These are phyloP conservation scores for Takifugu rubripes DNA, from an alignment of 2,797 vertebrate genomes.

Conservation along the genomic window DNA sequence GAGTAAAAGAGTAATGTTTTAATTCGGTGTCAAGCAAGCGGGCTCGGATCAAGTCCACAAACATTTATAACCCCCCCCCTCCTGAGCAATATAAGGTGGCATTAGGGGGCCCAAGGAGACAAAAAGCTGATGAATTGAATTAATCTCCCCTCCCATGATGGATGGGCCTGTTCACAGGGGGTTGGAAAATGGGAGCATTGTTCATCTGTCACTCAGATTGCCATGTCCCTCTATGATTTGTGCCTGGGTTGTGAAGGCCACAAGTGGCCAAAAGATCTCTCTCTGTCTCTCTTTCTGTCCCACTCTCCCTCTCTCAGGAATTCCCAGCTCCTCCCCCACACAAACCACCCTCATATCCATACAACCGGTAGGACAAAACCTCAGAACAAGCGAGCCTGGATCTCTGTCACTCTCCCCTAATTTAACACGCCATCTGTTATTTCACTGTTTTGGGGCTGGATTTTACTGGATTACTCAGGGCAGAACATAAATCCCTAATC, in stretches of 20 bases:
- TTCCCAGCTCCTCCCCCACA: slow-evolving; percentile 51
- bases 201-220: slow-evolving; percentile 81
- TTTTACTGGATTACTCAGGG: too few species aligned
- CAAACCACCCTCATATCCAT: slow-evolving; percentile 39
- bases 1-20: slow-evolving; percentile 73
- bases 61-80: slow-evolving; percentile 70
- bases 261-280: slow-evolving; percentile 76
- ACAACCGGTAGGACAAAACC: slow-evolving; percentile 43
- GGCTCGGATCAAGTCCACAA: slow-evolving; percentile 70
- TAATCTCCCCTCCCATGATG: slow-evolving; percentile 75
- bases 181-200: slow-evolving; percentile 75
- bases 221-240: slow-evolving; percentile 77
- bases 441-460: slow-evolving; percentile 7
- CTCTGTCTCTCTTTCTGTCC: slow-evolving; percentile 35
- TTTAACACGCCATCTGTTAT: slow-evolving; percentile 8
- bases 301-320: slow-evolving; percentile 18
- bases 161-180: slow-evolving; percentile 78
- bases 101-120: slow-evolving; percentile 77
- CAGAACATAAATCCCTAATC: neutral
- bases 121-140: slow-evolving; percentile 81
- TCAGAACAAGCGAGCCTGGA: slow-evolving; percentile 19
- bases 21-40: slow-evolving; percentile 66
- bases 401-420: slow-evolving; percentile 19
- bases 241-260: slow-evolving; percentile 73
- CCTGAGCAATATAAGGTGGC: slow-evolving; percentile 76